Evolutionary conservation across 2,113 vertebrate species (phyloP).

Genomic region (Scomber colias): DNA sequence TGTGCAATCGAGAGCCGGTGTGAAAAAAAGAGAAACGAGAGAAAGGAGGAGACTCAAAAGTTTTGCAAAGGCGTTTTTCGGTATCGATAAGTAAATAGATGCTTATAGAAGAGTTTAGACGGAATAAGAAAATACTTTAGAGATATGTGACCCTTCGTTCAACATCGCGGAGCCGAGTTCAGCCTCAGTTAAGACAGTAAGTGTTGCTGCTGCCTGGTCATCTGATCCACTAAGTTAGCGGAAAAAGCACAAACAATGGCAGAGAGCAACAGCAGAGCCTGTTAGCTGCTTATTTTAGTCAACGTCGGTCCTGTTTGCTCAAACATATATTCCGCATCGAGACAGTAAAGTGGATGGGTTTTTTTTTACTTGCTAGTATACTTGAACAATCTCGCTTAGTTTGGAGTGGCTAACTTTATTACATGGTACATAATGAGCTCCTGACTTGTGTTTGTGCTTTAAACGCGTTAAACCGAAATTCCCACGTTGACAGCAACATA

Average conservation of each 20-base stretch:
- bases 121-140: rapidly evolving
- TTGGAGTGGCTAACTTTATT: not conserved
- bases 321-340: not conserved
- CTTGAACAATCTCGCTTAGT: not conserved
- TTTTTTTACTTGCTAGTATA: not conserved
- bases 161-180: constrained; percentile 17
- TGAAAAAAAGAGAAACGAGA: not conserved
- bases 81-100: not conserved
- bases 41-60: constrained; percentile 36
- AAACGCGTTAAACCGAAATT: not conserved
- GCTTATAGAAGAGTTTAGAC: rapidly evolving
- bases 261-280: constrained; percentile 27
- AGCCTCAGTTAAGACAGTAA: constrained; percentile 68
- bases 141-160: constrained; percentile 49
- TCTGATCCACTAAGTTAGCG: constrained; percentile 62
- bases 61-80: constrained; percentile 44
- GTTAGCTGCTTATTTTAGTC: not conserved
- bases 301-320: not conserved
- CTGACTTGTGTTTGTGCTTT: not conserved
- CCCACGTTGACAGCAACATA: not conserved
- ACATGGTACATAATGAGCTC: not conserved
- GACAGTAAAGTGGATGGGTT: too few relatives aligned
- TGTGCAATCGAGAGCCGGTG: constrained; percentile 65
- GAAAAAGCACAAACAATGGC: constrained; percentile 76
- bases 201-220: constrained; percentile 65